Evolutionary conservation across 2,797 vertebrate genomes (phyloP).

Genomic region (Clamator glandarius): DNA sequence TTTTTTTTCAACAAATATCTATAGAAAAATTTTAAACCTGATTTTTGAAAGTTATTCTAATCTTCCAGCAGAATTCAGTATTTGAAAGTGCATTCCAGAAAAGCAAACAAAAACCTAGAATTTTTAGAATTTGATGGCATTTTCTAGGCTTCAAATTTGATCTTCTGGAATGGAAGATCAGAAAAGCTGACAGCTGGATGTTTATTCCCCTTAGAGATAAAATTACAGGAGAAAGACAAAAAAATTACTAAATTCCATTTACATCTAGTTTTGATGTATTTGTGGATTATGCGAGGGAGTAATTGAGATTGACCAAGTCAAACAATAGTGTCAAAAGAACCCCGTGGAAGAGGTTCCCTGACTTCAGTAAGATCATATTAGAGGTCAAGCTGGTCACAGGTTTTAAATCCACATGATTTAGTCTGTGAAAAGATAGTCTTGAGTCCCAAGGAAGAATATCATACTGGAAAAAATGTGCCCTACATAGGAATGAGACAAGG

Average conservation of each 20-base stretch:
- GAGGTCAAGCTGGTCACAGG: background rate
- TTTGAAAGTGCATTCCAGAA: background rate
- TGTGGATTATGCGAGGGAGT: background rate
- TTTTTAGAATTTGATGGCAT: background rate
- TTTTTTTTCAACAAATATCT: background rate
- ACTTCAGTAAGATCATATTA: background rate
- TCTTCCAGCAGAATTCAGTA: background rate
- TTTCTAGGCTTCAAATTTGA: background rate
- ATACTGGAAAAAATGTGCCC: background rate
- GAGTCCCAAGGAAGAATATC: background rate
- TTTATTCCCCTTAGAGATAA: background rate
- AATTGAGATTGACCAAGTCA: background rate
- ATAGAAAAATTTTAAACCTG: background rate
- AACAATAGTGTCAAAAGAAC: background rate
- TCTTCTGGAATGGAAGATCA: background rate
- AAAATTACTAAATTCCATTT: background rate
- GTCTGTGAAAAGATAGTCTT: background rate
- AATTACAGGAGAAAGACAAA: background rate
- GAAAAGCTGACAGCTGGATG: background rate
- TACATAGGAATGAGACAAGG: slow-evolving; percentile 14
- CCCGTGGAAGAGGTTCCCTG: background rate
- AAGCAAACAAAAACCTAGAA: background rate
- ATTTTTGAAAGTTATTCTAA: background rate
- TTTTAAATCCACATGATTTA: slow-evolving; percentile 13
- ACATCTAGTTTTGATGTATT: background rate